These are phyloP conservation scores for Balearica regulorum DNA, from an alignment of 2,797 vertebrate species.

Conservation along the genomic window DNA sequence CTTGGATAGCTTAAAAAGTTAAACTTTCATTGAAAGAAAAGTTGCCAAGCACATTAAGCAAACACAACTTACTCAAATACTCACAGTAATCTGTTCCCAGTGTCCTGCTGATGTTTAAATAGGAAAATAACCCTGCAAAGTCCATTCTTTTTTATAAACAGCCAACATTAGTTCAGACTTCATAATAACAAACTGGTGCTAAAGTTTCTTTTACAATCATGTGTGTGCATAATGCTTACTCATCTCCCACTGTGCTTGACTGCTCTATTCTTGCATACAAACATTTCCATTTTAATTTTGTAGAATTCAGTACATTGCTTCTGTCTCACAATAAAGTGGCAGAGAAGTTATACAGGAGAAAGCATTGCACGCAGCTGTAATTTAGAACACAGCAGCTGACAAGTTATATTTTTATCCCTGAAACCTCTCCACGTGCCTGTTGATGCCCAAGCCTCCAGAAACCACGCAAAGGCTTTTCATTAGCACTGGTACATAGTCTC, in stretches of 20 bases:
- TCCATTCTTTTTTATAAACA: slow-evolving; percentile 12
- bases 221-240: not conserved
- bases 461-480: not conserved
- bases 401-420: not conserved
- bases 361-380: not conserved
- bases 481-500: not conserved
- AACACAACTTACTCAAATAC: slow-evolving; percentile 18
- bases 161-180: not conserved
- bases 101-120: slow-evolving; percentile 15
- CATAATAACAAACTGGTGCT: slow-evolving; percentile 15
- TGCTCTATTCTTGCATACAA: not conserved
- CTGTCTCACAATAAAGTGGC: not conserved
- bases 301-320: not conserved
- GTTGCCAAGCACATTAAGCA: slow-evolving; percentile 5
- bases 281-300: not conserved
- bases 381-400: not conserved
- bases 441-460: not conserved
- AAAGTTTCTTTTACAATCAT: not conserved
- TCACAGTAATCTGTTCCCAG: slow-evolving; percentile 6
- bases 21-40: not conserved
- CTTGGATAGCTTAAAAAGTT: not conserved
- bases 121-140: slow-evolving; percentile 15
- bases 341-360: not conserved
- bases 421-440: not conserved
- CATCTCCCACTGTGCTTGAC: not conserved